Evolutionary conservation across 2,797 vertebrate genomes (phyloP), one percentile per base, ranked within the genome.

Genomic region (Phrynocephalus vlangalii): DNA sequence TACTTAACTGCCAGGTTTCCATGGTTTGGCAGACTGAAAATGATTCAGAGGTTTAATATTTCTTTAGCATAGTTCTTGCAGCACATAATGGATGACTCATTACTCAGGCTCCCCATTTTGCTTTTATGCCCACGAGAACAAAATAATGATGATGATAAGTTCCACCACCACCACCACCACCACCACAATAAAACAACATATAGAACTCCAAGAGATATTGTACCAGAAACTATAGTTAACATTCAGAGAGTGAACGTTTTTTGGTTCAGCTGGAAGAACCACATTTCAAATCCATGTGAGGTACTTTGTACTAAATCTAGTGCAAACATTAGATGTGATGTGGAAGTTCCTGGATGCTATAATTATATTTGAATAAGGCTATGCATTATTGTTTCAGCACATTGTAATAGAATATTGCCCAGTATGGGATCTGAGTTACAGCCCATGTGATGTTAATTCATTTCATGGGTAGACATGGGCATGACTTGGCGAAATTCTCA

Each of bases 81-180:
- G 79, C 0, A 2, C n/a, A 75, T 90, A 91, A 86, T 9, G 16
- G 77, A 88, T 90, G 91, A 91, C 86, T 93, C 93, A 91, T 22
- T 63, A 86, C 63, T 90, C 89, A 80, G 56, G 90, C 85, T 81
- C 26, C 33, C 33, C 1, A 0, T 67, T 91, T 75, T 73, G 68
- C 15, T 48, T 68, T 81, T 79, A 48, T 5, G 48, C 67, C 78
- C 52, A 80, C 1, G 48, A 76, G 75, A 44, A 38, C 70, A 1
- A 13, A 18, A 0, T 86, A 83, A 56, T 0, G 73, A 48, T 2
- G 50, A 26, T 60, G 68, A 30, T 5, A 56, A 56, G 63, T 16
- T 4, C 30, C 6, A 7, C 15, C 66, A 26, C 80, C 38, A 44
- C 38, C 38, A 44, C 38, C 38, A 44, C 3, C 38, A 44, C 38